Base-by-base conservation (phyloP, 2,888 invertebrate species). In the Acleris literana region DNA sequence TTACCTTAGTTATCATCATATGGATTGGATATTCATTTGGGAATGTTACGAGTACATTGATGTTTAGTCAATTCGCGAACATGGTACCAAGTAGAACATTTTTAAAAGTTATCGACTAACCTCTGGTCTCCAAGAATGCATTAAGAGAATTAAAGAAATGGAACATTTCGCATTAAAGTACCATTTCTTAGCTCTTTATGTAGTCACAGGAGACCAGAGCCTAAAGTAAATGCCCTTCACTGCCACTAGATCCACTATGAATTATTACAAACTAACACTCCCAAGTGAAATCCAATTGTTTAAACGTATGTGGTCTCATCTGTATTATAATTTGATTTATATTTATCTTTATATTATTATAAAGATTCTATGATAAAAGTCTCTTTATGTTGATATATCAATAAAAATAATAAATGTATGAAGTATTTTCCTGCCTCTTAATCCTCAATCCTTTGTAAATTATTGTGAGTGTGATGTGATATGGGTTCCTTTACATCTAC, bases 301-400 rank as follows among this genome's bases (percentile, higher is more conserved):
- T 76, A 79, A 85, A 81, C 80, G 81, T 82, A 85, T 81, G 77
- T 90, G 90, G 91, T 91, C 90, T 90, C 91, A 90, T 81, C 87
- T 89, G 86, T 91, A 89, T 85, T 75, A 89, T 90, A 86, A 86
- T 89, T 89, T 88, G 83, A 88, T 80, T 85, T 86, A 84, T 89
- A 88, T 86, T 86, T 89, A 87, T 85, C 85, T 86, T 87, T 83
- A 68, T 70, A 72, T 73, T 85, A 86, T 84, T 83, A 85, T 80
- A 78, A 86, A 88, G 83, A 88, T 87, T 87, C 79, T 89, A 88
- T 86, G 80, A 83, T 88, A 88, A 85, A 89, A 79, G 84, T 87
- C 83, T 87, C 84, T 39, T 86, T 89, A 88, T 82, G 85, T 90
- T 90, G 83, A 88, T 82, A 86, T 87, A 85, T 87, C 87, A 90